Conservation (phyloP, 2,113 vertebrate genomes). For the Ailurus styani region DNA sequence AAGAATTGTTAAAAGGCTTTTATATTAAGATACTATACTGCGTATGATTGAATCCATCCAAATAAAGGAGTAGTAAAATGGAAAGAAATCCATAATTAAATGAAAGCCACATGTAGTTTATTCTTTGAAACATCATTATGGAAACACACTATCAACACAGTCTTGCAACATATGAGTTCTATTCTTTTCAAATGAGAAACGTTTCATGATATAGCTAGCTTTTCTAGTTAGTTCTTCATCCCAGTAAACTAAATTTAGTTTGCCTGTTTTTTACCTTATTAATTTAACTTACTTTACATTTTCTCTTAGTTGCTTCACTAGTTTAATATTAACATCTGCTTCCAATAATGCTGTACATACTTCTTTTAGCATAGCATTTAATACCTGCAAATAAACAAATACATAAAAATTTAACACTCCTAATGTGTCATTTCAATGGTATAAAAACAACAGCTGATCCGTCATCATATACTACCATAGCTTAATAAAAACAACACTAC, state of each 20-base stretch:
- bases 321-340: slow-evolving; percentile 98
- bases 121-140: slow-evolving; percentile 33
- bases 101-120: slow-evolving; percentile 14
- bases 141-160: background rate
- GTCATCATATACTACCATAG: background rate
- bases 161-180: background rate
- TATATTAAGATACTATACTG: slow-evolving; percentile 4
- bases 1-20: slow-evolving; percentile 28
- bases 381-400: slow-evolving; percentile 85
- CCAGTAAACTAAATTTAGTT: slow-evolving; percentile 22
- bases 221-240: slow-evolving; percentile 11
- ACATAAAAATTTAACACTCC: slow-evolving; percentile 1
- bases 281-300: slow-evolving; percentile 93
- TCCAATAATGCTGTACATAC: slow-evolving; percentile 97
- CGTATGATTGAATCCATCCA: background rate
- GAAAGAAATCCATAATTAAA: slow-evolving; percentile 37
- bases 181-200: background rate
- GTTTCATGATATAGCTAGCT: background rate
- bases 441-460: slow-evolving; percentile 18
- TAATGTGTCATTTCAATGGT: slow-evolving; percentile 22
- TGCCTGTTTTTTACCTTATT: slow-evolving; percentile 45
- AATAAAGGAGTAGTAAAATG: slow-evolving; percentile 32
- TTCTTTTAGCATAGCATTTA: slow-evolving; percentile 99
- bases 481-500: slow-evolving; percentile 14
- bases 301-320: slow-evolving; percentile 97